Base-by-base conservation (phyloP, 2,888 invertebrate genomes). In the Platypus cylindrus region DNA sequence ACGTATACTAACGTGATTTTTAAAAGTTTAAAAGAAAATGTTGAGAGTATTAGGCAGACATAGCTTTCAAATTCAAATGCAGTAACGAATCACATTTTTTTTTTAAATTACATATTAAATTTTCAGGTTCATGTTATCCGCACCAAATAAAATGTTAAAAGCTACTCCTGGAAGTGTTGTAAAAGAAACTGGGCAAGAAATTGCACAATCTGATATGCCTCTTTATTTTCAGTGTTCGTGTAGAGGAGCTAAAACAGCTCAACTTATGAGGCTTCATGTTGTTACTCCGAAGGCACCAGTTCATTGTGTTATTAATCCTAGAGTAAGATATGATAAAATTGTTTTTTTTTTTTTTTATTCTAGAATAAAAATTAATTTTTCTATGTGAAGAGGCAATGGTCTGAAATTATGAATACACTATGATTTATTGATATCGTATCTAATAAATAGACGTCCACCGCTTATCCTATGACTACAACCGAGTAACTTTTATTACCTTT, bases 271-370 rank as follows among this genome's bases (percentile, higher is more conserved):
- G 30, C 66, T 91, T 33, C 89, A 87, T 55, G 73, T 89, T 1
- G 85, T 85, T 30, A 76, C 78, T 32, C 94, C 95, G 5, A 94
- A 95, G 63, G 90, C 84, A 40, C 87, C 87, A 0, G 84, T 94
- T 12, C 76, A 83, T 56, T 86, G 95, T 34, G 85, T 84, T 1
- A 60, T 95, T 5, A 75, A 85, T 55, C 90, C 91, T 2, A 69
- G 70, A 56, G 75, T 83, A 43, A 51, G 24, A 5, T 16, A 3
- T 30, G 14, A 17, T 8, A 17, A 25, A n/a, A n/a, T n/a, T 14
- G n/a, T 32, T 22, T 17, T 17, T 26, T 25, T 15, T 30, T 11
- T 25, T 18, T 9, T 27, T 28, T 20, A 3, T 18, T 17, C 20
- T 3, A 16, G 11, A n/a, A 17, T 20, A 13, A 15, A 15, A 7